These are phyloP conservation scores for Laothoe populi DNA, from an alignment of 2,888 invertebrate genomes.

Conservation along the genomic window DNA sequence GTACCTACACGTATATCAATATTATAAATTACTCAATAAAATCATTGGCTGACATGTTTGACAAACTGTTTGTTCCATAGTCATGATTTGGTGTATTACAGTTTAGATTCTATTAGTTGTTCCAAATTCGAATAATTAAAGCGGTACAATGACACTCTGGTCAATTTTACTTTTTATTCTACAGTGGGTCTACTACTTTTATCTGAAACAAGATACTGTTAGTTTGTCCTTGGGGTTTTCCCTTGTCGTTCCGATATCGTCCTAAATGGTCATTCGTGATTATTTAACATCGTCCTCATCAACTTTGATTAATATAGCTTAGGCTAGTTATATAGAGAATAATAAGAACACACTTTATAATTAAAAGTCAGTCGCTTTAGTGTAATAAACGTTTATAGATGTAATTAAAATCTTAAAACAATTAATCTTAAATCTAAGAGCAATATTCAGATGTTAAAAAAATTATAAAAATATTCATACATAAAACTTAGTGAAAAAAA, in stretches of 20 bases:
- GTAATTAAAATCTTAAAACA: not conserved
- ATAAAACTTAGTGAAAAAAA: not conserved
- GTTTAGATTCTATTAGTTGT: not conserved
- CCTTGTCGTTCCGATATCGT: not conserved
- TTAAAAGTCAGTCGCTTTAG: not conserved
- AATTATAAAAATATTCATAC: not conserved
- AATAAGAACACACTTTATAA: not conserved
- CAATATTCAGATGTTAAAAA: not conserved
- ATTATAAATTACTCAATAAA: slow-evolving; percentile 60
- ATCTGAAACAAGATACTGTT: not conserved
- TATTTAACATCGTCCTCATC: not conserved
- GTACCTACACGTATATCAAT: slow-evolving; percentile 58
- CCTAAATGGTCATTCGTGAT: not conserved
- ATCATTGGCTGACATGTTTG: slow-evolving; percentile 58
- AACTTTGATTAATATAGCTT: not conserved
- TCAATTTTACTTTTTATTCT: too few species aligned
- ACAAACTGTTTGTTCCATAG: slow-evolving; percentile 57
- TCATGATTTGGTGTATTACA: slow-evolving; percentile 12
- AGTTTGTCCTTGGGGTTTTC: not conserved
- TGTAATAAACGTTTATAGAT: not conserved
- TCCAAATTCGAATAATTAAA: not conserved
- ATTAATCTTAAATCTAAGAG: not conserved
- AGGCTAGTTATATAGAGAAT: not conserved
- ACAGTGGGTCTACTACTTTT: too few species aligned
- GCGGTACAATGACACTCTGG: too few species aligned